Base-by-base conservation (phyloP, 92 coral and sea anemone species). In the Palythoa caribaeorum region DNA sequence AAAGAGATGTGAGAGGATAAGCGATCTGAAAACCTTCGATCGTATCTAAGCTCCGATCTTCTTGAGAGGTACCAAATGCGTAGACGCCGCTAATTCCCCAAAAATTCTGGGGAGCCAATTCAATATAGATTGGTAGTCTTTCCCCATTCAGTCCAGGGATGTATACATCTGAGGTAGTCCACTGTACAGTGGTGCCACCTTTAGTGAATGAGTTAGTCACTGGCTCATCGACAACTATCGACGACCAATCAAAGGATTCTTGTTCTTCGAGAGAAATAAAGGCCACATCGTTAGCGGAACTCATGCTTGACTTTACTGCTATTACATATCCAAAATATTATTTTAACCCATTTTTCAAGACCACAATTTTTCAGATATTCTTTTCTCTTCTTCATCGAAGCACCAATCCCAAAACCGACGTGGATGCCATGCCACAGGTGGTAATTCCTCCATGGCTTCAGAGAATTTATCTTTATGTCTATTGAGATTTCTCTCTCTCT, bases 11-110 rank as follows among this genome's bases (percentile, higher is more conserved):
- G 40, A 76, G 65, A 17, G 80, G 80, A 6, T 76, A 76, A 5
- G 80, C 44, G 0, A 50, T 76, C 17, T 76, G 80, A 51, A 76
- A 76, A 3, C 80, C 80, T 9, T 76, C 63, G 1, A 78, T 35
- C 50, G 7, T 36, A 3, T 55, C 70, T 0, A 11, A 36, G 47
- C 4, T 78, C 8, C 20, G 83, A 35, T 78, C 66, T 0, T 57
- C 83, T 3, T 54, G 66, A 1, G 19, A 0, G 0, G 83, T 78
- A 54, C 83, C 83, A 9, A 51, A 1, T 0, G 71, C 71, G 47
- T 47, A 78, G 12, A n/a, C 36, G 11, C 1, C 68, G 20, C 0
- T 9, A 36, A 78, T 21, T 2, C 83, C 83, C 83, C 83, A 78
- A 9, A 78, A 1, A 16, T 1, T 52, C 48, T 77, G 65, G 2